Conservation (phyloP, 2,888 invertebrate genomes). For the Prionchulus punctatus region DNA sequence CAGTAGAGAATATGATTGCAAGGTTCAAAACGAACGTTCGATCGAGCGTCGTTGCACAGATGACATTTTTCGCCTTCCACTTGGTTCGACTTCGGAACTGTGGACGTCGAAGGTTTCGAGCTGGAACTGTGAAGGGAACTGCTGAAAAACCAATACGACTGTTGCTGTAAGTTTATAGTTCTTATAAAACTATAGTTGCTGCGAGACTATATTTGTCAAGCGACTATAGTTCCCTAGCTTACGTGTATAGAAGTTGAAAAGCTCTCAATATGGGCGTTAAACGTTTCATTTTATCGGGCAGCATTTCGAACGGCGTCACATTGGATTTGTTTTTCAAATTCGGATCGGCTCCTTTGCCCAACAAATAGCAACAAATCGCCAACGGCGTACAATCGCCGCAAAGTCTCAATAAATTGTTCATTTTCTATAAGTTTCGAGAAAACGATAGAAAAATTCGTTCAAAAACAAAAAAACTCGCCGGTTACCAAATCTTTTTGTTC, state of each 20-base stretch:
- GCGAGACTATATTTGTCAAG: too few species aligned
- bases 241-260: too few species aligned
- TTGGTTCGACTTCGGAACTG: background rate
- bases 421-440: background rate
- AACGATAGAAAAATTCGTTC: background rate
- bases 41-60: background rate
- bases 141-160: too few species aligned
- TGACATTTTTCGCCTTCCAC: background rate
- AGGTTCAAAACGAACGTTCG: background rate
- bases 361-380: constrained; percentile 1
- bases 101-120: background rate
- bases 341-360: background rate
- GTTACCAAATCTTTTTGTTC: too few species aligned
- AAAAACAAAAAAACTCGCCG: background rate
- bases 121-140: background rate
- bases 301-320: background rate
- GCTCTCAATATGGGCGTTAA: too few species aligned
- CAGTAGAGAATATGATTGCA: background rate
- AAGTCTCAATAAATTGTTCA: background rate
- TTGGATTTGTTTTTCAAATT: background rate
- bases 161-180: too few species aligned
- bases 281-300: too few species aligned
- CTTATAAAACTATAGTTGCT: too few species aligned
- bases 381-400: background rate
- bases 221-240: too few species aligned